Evolutionary conservation across 2,888 invertebrate genomes (phyloP).

Genomic region (Cantharis lateralis): DNA sequence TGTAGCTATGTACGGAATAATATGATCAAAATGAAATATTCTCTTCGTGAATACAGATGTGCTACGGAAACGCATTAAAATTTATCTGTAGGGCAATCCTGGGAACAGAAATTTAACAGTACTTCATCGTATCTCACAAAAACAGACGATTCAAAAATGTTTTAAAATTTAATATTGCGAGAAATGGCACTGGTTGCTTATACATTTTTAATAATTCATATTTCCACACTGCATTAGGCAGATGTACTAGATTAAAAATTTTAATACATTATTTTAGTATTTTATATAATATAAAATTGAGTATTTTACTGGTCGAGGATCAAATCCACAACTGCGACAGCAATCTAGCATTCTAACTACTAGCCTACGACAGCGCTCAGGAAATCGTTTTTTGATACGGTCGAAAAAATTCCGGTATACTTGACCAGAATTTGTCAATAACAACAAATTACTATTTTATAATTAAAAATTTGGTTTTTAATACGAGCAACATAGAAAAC

Average conservation of each 20-base stretch:
- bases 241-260: background rate
- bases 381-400: too few relatives aligned
- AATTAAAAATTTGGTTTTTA: too few relatives aligned
- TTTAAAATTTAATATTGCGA: background rate
- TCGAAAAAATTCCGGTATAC: too few relatives aligned
- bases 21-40: background rate
- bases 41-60: background rate
- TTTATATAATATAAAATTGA: too few relatives aligned
- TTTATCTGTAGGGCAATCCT: background rate
- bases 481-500: too few relatives aligned
- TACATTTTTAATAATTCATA: background rate
- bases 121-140: background rate
- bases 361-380: too few relatives aligned
- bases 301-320: too few relatives aligned
- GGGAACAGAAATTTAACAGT: background rate
- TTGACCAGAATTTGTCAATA: too few relatives aligned
- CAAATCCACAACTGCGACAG: too few relatives aligned
- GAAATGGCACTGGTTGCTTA: background rate
- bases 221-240: background rate
- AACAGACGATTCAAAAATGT: background rate
- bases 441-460: too few relatives aligned
- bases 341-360: too few relatives aligned
- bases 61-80: background rate
- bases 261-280: too few relatives aligned
- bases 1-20: background rate